phyloP scores from a whole-genome alignment of 2,888 invertebrate species.

The Diloba caeruleocephala region DNA sequence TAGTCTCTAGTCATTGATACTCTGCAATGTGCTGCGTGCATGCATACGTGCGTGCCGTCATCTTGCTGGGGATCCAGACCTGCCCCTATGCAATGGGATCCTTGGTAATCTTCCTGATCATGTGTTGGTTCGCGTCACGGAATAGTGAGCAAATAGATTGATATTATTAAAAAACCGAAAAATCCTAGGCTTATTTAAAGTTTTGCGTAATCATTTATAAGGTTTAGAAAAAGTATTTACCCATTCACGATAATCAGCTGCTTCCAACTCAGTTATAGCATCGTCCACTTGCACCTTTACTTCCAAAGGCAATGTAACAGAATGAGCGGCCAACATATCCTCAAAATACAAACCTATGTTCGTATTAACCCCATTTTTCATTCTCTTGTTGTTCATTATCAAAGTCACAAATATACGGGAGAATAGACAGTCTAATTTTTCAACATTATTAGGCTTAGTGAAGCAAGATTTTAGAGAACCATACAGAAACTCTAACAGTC shows the following conservation, averaged over 20 bases:
- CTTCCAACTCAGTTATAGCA: constrained; percentile 96
- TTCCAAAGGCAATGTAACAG: constrained; percentile 92
- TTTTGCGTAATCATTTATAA: not conserved
- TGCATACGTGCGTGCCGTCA: no score
- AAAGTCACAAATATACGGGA: constrained; percentile 88
- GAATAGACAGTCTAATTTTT: constrained; percentile 91
- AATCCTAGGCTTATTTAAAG: no score
- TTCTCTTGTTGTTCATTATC: constrained; percentile 65
- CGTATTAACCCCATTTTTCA: constrained; percentile 28
- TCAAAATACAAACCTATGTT: constrained; percentile 84
- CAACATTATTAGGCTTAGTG: constrained; percentile 86
- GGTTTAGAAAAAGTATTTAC: constrained; percentile 81
- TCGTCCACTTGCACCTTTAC: constrained; percentile 95
- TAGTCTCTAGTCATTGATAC: no score
- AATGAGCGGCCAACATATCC: constrained; percentile 90
- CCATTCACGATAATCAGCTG: constrained; percentile 97
- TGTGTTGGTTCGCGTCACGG: no score
- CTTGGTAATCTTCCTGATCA: no score
- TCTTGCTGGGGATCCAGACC: no score
- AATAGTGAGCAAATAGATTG: no score
- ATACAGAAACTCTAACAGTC: constrained; percentile 90
- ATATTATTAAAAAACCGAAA: no score
- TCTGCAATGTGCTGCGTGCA: no score
- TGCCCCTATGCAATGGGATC: no score
- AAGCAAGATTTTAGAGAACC: constrained; percentile 86